Percentiles rank a stretch among this genome's conserved stretches.
Conservation (phyloP, 2,113 vertebrate genomes). For the Pogona vitticeps region DNA sequence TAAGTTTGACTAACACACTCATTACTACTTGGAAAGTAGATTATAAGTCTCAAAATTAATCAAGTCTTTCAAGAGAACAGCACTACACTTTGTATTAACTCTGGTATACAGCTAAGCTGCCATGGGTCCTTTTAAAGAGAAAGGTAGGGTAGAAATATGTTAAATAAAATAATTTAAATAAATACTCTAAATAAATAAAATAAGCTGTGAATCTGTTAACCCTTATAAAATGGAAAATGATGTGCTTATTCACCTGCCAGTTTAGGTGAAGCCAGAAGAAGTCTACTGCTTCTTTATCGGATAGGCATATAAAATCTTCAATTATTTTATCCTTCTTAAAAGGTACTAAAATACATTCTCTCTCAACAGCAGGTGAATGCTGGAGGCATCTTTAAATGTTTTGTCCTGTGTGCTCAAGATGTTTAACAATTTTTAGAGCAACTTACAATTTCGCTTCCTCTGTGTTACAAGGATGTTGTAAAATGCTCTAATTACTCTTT, state of each 20-base stretch:
- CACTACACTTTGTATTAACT: no score
- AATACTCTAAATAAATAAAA: no score
- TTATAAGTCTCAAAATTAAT: no score
- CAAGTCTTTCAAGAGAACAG: no score
- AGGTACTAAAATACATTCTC: constrained; percentile 76
- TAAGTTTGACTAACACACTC: no score
- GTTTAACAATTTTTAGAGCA: constrained; percentile 77
- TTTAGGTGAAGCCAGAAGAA: constrained; percentile 52
- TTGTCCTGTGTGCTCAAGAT: constrained; percentile 71
- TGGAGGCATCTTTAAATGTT: constrained; percentile 74
- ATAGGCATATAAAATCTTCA: constrained; percentile 64
- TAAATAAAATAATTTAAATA: no score
- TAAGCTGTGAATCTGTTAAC: neutral
- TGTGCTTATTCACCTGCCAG: neutral
- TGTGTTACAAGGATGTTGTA: constrained; percentile 74
- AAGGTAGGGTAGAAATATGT: neutral
- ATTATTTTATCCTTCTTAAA: constrained; percentile 67
- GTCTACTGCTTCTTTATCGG: constrained; percentile 50
- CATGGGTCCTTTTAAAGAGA: neutral
- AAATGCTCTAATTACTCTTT: constrained; percentile 80
- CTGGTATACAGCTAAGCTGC: no score
- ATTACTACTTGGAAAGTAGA: no score
- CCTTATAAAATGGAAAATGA: neutral
- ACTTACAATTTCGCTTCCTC: constrained; percentile 68
- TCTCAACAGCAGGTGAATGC: constrained; percentile 74